Conservation (phyloP, 1,140 invertebrate species). For the Ips typographus region DNA sequence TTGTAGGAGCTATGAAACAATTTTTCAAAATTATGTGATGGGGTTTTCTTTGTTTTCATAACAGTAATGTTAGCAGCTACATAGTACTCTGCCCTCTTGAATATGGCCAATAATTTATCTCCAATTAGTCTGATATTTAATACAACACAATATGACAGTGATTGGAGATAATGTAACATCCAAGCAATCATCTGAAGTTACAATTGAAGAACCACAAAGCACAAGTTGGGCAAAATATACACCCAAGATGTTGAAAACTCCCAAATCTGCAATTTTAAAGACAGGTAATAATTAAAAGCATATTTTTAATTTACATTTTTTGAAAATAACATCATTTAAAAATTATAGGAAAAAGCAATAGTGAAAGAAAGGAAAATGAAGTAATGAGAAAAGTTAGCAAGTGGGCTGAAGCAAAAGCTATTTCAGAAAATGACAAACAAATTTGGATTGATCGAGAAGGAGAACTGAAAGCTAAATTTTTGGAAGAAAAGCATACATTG, state of each 20-base stretch:
- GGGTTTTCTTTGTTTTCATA: too few relatives aligned
- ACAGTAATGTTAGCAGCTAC: too few relatives aligned
- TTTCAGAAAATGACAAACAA: background rate
- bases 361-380: background rate
- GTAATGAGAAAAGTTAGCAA: background rate
- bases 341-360: background rate
- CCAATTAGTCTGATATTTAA: too few relatives aligned
- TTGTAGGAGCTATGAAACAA: too few relatives aligned
- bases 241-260: background rate
- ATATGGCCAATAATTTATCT: too few relatives aligned
- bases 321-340: background rate
- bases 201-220: too few relatives aligned
- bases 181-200: too few relatives aligned
- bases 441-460: background rate
- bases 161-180: too few relatives aligned
- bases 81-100: too few relatives aligned
- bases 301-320: background rate
- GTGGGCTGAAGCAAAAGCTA: background rate
- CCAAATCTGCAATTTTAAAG: background rate
- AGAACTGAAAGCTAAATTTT: background rate
- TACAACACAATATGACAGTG: too few relatives aligned
- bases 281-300: background rate
- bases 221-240: background rate
- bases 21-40: too few relatives aligned
- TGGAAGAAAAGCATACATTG: background rate